Evolutionary conservation across 1,140 invertebrate species (phyloP).

Genomic region (Vollenhovia emeryi): DNA sequence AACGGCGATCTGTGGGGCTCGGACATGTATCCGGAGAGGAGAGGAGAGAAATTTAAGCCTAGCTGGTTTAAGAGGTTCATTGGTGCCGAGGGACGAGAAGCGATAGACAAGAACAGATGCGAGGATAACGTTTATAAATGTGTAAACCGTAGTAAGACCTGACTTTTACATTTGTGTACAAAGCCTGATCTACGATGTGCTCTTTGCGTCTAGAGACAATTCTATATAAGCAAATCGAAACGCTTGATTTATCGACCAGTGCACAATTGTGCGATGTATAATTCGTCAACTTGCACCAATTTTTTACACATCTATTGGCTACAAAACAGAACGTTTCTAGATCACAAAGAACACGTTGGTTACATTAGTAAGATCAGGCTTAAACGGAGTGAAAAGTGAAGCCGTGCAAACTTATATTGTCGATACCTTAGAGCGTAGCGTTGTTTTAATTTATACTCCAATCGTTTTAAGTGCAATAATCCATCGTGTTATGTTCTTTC

Average conservation of each 20-base stretch:
- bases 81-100: slow-evolving; percentile 88
- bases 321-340: no score
- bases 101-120: slow-evolving; percentile 91
- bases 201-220: no score
- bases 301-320: no score
- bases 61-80: slow-evolving; percentile 87
- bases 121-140: slow-evolving; percentile 92
- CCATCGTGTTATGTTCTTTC: background rate
- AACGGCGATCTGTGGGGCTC: slow-evolving; percentile 11
- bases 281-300: no score
- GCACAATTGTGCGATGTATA: no score
- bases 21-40: slow-evolving; percentile 95
- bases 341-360: no score
- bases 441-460: background rate
- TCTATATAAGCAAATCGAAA: no score
- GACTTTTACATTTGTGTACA: no score
- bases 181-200: no score
- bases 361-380: no score
- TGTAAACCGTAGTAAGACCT: slow-evolving; percentile 89
- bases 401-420: background rate
- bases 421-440: background rate
- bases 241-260: no score
- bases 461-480: background rate
- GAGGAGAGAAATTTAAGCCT: slow-evolving; percentile 86
- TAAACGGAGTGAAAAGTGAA: no score